These are phyloP conservation scores for Bambusicola thoracicus DNA, from an alignment of 2,113 vertebrate genomes.

Conservation along the genomic window DNA sequence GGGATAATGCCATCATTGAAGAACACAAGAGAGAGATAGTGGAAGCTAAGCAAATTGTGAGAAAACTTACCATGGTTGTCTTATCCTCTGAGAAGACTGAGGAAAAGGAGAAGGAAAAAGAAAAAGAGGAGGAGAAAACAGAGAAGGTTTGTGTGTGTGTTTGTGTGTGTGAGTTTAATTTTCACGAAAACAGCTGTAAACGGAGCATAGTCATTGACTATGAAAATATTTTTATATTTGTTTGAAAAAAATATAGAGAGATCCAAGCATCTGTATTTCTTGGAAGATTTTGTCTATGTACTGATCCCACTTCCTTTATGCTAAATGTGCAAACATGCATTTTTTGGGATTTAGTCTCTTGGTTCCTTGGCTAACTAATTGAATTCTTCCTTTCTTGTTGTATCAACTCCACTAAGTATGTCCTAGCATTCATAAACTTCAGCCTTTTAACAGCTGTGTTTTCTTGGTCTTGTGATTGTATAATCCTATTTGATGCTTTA, in stretches of 20 bases:
- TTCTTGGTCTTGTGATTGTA: background rate
- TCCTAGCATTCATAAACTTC: background rate
- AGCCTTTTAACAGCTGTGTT: background rate
- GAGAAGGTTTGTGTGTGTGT: conserved; percentile 79
- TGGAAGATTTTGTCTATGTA: background rate
- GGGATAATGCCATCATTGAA: conserved; percentile 89
- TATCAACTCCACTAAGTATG: background rate
- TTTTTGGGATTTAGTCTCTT: background rate
- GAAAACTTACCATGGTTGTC: conserved; percentile 96
- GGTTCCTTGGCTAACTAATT: background rate
- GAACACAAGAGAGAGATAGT: conserved; percentile 92
- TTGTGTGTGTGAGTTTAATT: background rate
- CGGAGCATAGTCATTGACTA: background rate
- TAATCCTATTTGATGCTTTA: background rate
- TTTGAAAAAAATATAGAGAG: background rate
- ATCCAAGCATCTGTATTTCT: rapidly evolving
- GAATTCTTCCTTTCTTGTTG: background rate
- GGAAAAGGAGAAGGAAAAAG: conserved; percentile 90
- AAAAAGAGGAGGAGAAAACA: conserved; percentile 88
- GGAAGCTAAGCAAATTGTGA: conserved; percentile 95
- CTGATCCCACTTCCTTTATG: rapidly evolving
- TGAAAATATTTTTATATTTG: background rate
- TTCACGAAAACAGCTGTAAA: background rate
- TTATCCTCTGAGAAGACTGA: conserved; percentile 91
- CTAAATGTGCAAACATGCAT: background rate